Evolutionary conservation across 2,113 vertebrate genomes (phyloP), one percentile per base, ranked within the genome.

Genomic region (Pseudolaguvia tuberculata): DNA sequence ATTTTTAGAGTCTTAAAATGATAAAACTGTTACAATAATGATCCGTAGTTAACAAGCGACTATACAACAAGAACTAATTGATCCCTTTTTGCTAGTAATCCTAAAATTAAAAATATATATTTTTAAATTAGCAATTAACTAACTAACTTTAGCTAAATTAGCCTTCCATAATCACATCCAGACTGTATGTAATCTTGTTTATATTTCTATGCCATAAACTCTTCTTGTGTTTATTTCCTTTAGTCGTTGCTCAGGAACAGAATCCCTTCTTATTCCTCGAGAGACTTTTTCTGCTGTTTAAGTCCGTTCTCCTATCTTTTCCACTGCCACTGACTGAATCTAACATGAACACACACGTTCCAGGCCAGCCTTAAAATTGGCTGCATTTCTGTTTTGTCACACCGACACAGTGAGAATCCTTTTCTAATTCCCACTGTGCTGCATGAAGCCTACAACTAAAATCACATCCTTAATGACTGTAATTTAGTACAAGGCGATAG

Each of bases 351-450:
- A 75, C 52, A 42, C 53, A 58, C 15, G 48, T 58, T 45, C 42
- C 53, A 31, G 50, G 12, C 55, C 25, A 48, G 47, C 29, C 53
- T 70, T 51, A 42, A 70, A 65, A 76, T 76, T 65, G 74, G 66
- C 55, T 76, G 66, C 66, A 70, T 70, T 76, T 61, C 65, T 56
- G 25, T 76, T 76, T 68, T 76, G 73, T 59, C 50, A 56, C 72
- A 65, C 5, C 52, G 72, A 29, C 25, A 67, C 63, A 23, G 25
- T 31, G 25, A 58, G 73, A 31, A 67, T 78, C 27, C 56, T 51
- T 52, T 59, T 39, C 53, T 57, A 73, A 67, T 67, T 73, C 70
- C 17, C 39, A 67, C n/a, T 73, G 55, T 68, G 52, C 52, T 12
- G 55, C 52, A 25, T 58, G 55, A 73, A 58, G 39, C 51, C 21